Base-by-base conservation (phyloP, 2,113 vertebrate species). In the Lampris incognitus region DNA sequence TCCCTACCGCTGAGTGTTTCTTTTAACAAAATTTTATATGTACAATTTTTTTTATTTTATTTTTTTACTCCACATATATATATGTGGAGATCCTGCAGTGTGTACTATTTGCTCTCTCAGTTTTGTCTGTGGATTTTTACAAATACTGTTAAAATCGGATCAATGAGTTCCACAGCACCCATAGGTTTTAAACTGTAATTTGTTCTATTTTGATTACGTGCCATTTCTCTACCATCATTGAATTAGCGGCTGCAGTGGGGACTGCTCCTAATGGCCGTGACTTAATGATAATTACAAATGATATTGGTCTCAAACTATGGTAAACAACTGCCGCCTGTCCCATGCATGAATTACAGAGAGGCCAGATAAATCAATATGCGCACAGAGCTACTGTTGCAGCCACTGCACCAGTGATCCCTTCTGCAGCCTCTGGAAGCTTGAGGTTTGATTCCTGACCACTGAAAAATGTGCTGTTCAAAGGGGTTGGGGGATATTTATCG, bases 281-380 rank as follows among this genome's bases (percentile, higher is more conserved):
- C 81, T 88, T 88, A 88, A 90, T 91, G 88, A 89, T 90, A 83
- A 91, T 90, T 91, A 86, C 76, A 74, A 74, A 87, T 84, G 82
- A 85, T 84, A 88, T 86, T 66, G 78, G 81, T 88, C 91, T 88
- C 75, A 86, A 67, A 81, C 90, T 87, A 86, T 78, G 66, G 82
- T 83, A 85, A 92, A 89, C 85, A 83, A 79, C 79, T 66, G 63
- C 58, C 4, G 56, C 66, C 48, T 4, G n/a, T 46, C 49, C 6
- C 8, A 64, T 78, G 84, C 88, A 88, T 85, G 80, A 89, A 87
- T 83, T 46, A 81, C 57, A 66, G 42, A 57, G 59, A 49, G 49
- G 54, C 36, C 59, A 44, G 68, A 82, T 86, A 50, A 86, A 88
- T 90, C 83, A 67, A 83, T 76, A 66, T 6, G 1, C 57, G 7